Evolutionary conservation across 2,888 invertebrate genomes (phyloP), one percentile per base, ranked within the genome.

Genomic region (Octonoba sinensis): DNA sequence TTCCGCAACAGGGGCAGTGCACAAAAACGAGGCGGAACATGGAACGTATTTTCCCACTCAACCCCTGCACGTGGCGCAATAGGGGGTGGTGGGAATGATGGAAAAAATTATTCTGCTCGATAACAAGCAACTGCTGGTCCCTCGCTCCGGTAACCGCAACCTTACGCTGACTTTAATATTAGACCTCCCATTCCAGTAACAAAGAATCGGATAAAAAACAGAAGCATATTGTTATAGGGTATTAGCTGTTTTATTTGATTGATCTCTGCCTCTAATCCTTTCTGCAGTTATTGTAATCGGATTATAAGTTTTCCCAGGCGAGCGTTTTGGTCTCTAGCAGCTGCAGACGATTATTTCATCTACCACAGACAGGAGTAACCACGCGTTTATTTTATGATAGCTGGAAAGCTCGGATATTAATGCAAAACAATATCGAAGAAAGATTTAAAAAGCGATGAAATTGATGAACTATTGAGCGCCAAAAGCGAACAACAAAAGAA

Each of bases 221-320:
- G 46, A 20, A 22, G 54, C 46, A n/a, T 20, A 69, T 62, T 69
- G 67, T 70, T 22, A 27, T 62, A 11, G 72, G 44, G 62, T 44
- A 69, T 69, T 69, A 46, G 36, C 36, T 62, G 13, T 56, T 60
- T 59, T 44, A 62, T 76, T 76, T 76, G 76, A 76, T 69, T 69
- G 76, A 76, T 76, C 76, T 62, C 13, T 18, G 27, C n/a, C n/a
- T 12, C 44, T 76, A 76, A 76, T 76, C 69, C 49, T n/a, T 13
- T n/a, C 76, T 75, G 75, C 65, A 60, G 59, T 76, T 69, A 57
- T 54, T 56, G 69, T 76, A 76, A 76, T 69, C 69, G 46, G 69
- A 76, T 64, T 27, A 70, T 46, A 12, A 51, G 12, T 47, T 46
- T 72, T 56, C 62, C 44, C 27, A 22, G n/a, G 60, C n/a, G 18